Evolutionary conservation across 2,797 vertebrate genomes (phyloP).

Genomic region (Holocentrus rufus): DNA sequence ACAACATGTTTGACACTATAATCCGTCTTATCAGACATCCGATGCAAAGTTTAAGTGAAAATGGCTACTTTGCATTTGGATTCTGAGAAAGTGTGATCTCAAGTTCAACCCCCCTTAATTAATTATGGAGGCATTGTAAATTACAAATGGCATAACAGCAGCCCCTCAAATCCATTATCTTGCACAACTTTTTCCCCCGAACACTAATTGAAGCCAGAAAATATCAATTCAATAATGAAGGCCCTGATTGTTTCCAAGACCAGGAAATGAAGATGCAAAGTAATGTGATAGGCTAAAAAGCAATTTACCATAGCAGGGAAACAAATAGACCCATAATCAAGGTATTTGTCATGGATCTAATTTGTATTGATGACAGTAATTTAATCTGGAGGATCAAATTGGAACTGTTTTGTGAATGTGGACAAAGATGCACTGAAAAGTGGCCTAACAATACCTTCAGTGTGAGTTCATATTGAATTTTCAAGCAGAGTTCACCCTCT

Average conservation of each 20-base stretch:
- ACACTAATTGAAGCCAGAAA: slow-evolving; percentile 71
- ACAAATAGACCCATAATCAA: slow-evolving; percentile 61
- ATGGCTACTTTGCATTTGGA: slow-evolving; percentile 35
- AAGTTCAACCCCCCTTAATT: slow-evolving; percentile 60
- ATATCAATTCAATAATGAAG: slow-evolving; percentile 73
- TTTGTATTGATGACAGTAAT: slow-evolving; percentile 48
- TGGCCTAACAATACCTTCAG: slow-evolving; percentile 22
- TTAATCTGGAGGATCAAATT: slow-evolving; percentile 43
- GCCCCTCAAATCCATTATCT: slow-evolving; percentile 67
- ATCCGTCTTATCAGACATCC: slow-evolving; percentile 54
- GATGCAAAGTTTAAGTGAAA: slow-evolving; percentile 39
- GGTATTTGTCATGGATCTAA: slow-evolving; percentile 54
- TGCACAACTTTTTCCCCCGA: slow-evolving; percentile 54
- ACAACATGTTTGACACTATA: slow-evolving; percentile 35
- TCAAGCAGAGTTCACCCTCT: neutral
- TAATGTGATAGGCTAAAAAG: slow-evolving; percentile 53
- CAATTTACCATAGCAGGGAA: slow-evolving; percentile 55
- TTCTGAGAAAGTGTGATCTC: slow-evolving; percentile 41
- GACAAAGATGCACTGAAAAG: slow-evolving; percentile 33
- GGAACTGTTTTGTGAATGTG: slow-evolving; percentile 27
- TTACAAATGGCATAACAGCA: slow-evolving; percentile 66
- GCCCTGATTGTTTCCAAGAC: slow-evolving; percentile 66
- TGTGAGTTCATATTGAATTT: slow-evolving; percentile 23
- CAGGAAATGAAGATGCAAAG: slow-evolving; percentile 55
- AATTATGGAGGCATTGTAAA: slow-evolving; percentile 65